Conservation (phyloP, 2,797 vertebrate species). For the Apodemus agrarius region DNA sequence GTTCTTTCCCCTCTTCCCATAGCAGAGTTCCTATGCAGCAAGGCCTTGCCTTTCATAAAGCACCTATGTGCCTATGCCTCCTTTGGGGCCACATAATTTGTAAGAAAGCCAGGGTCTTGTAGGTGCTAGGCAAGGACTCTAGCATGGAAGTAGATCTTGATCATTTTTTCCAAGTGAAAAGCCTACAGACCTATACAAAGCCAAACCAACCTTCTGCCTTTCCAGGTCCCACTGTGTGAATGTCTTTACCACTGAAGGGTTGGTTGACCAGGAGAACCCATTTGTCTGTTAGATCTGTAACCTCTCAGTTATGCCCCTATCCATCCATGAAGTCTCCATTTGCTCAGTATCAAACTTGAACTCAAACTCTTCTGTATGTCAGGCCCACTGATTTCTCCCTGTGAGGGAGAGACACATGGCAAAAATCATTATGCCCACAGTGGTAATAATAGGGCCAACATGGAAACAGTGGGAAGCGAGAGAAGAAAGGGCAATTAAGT, state of each 20-base stretch:
- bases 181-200: neutral
- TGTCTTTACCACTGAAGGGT: rapidly evolving
- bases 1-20: neutral
- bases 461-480: neutral
- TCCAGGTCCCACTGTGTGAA: rapidly evolving
- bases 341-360: neutral
- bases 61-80: neutral
- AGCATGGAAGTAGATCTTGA: neutral
- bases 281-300: neutral
- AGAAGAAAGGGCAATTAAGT: neutral
- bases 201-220: neutral
- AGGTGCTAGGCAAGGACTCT: too few relatives aligned
- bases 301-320: too few relatives aligned
- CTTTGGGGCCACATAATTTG: neutral
- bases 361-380: neutral
- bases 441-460: rapidly evolving
- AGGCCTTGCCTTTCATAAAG: neutral
- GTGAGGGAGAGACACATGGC: neutral
- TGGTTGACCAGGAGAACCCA: neutral
- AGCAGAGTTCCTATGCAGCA: rapidly evolving
- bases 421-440: neutral
- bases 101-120: neutral
- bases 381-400: neutral
- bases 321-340: neutral
- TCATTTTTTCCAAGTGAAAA: neutral